These are phyloP conservation scores for Lasioglossum zephyrum DNA, from an alignment of 2,888 invertebrate species.

Conservation along the genomic window DNA sequence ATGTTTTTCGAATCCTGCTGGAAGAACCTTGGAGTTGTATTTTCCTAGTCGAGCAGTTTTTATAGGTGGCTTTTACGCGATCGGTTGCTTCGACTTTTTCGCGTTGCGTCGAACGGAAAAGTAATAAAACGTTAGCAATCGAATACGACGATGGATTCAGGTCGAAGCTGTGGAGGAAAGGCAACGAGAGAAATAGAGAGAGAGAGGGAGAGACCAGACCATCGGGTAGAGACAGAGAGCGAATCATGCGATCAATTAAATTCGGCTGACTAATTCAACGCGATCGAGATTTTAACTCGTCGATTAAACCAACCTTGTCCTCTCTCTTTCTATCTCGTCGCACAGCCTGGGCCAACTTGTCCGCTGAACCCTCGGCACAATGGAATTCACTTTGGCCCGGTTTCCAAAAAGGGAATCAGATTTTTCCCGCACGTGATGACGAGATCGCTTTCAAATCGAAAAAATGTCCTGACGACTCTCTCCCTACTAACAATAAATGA, in stretches of 20 bases:
- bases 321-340: conserved; percentile 11
- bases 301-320: conserved; percentile 35
- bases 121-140: conserved; percentile 60
- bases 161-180: conserved; percentile 4
- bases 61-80: conserved; percentile 24
- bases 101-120: conserved; percentile 34
- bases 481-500: neutral
- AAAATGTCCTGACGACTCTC: neutral
- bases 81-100: conserved; percentile 23
- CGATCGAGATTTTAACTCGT: conserved; percentile 61
- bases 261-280: conserved; percentile 65
- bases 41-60: conserved; percentile 39
- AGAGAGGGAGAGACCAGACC: neutral
- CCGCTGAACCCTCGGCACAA: conserved; percentile 24
- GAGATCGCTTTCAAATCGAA: neutral
- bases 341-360: conserved; percentile 12
- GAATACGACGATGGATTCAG: conserved; percentile 51
- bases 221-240: conserved; percentile 10
- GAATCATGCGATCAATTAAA: conserved; percentile 64
- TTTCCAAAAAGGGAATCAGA: conserved; percentile 26
- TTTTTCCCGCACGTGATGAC: conserved; percentile 30
- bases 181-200: conserved; percentile 9
- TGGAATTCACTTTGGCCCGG: conserved; percentile 36
- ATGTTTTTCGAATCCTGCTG: conserved; percentile 11
- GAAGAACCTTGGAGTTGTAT: conserved; percentile 28